Percentiles rank a stretch among this genome's conserved stretches.
Evolutionary conservation across 2,113 vertebrate species (phyloP).

Genomic region (Arenaria interpres): DNA sequence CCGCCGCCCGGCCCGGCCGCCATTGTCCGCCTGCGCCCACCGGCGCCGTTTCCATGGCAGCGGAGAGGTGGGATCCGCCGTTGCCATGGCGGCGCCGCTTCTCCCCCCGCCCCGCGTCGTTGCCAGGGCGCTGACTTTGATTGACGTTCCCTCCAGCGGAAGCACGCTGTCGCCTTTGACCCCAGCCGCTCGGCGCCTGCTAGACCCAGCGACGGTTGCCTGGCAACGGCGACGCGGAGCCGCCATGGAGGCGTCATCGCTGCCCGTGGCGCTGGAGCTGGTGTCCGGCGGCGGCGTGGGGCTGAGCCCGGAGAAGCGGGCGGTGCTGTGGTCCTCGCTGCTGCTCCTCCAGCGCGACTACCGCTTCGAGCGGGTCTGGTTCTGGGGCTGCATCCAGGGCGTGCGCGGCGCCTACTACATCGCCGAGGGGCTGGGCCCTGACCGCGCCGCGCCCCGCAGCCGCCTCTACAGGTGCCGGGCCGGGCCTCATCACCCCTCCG

Average conservation of each 20-base stretch:
- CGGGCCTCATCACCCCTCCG: too few relatives aligned
- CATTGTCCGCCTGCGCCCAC: neutral
- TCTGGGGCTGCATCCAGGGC: slow-evolving; percentile 93
- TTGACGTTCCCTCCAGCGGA: neutral
- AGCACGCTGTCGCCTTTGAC: neutral
- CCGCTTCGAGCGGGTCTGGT: slow-evolving; percentile 83
- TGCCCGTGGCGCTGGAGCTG: slow-evolving; percentile 79
- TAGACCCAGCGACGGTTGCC: slow-evolving; percentile 1
- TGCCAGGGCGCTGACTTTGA: neutral
- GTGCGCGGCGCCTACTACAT: slow-evolving; percentile 85
- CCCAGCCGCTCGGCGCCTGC: neutral
- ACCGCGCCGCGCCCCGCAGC: slow-evolving; percentile 81
- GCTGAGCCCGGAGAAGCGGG: slow-evolving; percentile 81
- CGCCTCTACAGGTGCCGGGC: slow-evolving; percentile 85
- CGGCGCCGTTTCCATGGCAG: neutral
- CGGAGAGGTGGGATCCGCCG: neutral
- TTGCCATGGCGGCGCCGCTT: neutral
- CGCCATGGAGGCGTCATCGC: slow-evolving; percentile 78
- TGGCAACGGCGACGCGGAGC: neutral
- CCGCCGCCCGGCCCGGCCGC: neutral
- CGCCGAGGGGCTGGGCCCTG: slow-evolving; percentile 82
- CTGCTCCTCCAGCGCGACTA: slow-evolving; percentile 84
- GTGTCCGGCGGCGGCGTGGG: slow-evolving; percentile 78
- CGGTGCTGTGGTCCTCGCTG: slow-evolving; percentile 82
- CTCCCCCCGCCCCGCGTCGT: too few relatives aligned